Evolutionary conservation across 2,888 invertebrate genomes (phyloP), one percentile per base, ranked within the genome.

Genomic region (Galeopsomyia nigrocyanea): DNA sequence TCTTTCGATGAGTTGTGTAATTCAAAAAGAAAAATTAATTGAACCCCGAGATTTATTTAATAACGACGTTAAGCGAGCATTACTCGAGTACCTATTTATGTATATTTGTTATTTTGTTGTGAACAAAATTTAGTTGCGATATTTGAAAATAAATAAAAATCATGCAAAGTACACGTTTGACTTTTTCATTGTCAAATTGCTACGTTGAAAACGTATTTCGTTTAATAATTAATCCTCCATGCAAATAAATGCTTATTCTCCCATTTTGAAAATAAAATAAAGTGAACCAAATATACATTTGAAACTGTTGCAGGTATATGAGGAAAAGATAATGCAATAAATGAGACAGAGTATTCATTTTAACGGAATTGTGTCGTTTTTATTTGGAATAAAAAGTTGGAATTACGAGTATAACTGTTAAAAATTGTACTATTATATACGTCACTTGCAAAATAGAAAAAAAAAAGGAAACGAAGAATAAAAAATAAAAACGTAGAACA

Each of bases 61-160:
- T 39, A 47, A 49, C 6, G 16, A 61, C 49, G 19, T 50, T 21
- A 55, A 9, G 5, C 47, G 19, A 68, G 46, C 16, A 16, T 19
- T 26, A 51, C 19, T 67, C 57, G 31, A 51, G 50, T 39, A 46
- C 14, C 17, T 53, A 61, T 39, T 69, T 22, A 57, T 56, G 39
- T 63, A 69, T 19, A 47, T 60, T 9, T n/a, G 61, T 39, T 51
- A 67, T 56, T 61, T 68, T 61, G 56, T 65, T 73, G 53, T 46
- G 49, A 50, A 61, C 39, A 26, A 61, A 61, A 61, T 68, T 65
- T 2, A 64, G 10, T 65, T 64, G 19, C 31, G 31, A 62, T 13
- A 26, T 56, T 10, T 49, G 26, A 26, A 65, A 73, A 68, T 73
- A 73, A 73, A 73, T 46, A 71, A 19, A 2, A 47, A 62, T 67